Percentiles rank a stretch among this genome's conserved stretches.
phyloP scores from a whole-genome alignment of 2,888 invertebrate genomes.

The Patella pellucida region DNA sequence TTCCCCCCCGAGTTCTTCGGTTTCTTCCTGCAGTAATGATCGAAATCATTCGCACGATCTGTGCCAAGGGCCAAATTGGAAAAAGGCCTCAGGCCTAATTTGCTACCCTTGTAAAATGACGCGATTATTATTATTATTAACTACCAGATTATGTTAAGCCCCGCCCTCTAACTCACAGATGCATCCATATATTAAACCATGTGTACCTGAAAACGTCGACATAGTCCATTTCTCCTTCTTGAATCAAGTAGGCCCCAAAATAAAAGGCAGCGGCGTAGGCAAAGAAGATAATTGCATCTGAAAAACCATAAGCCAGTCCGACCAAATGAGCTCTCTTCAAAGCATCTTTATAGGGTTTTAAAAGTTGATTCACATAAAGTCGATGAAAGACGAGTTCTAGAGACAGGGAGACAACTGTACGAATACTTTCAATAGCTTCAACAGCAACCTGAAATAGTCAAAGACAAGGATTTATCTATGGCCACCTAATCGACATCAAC shows the following conservation, averaged over 20 bases:
- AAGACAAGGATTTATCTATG: not conserved
- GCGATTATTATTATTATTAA: no score
- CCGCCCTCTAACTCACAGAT: no score
- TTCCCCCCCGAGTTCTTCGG: no score
- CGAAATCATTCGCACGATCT: no score
- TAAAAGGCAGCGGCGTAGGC: slow-evolving; percentile 75
- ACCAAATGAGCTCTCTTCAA: slow-evolving; percentile 55
- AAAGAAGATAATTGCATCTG: slow-evolving; percentile 75
- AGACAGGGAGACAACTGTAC: slow-evolving; percentile 66
- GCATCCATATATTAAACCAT: no score
- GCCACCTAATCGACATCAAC: no score
- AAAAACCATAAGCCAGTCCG: slow-evolving; percentile 64
- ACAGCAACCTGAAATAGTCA: slow-evolving; percentile 57
- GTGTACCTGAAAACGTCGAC: slow-evolving; percentile 63
- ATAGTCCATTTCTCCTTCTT: slow-evolving; percentile 68
- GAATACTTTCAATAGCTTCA: slow-evolving; percentile 66
- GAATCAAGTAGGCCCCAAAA: slow-evolving; percentile 74
- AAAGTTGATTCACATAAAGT: slow-evolving; percentile 45
- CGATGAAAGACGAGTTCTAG: slow-evolving; percentile 57
- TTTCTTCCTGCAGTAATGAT: no score
- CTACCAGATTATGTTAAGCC: no score
- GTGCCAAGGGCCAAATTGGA: no score
- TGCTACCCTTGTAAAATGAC: no score
- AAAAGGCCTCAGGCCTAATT: no score
- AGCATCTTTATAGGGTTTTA: slow-evolving; percentile 50